Conservation (phyloP, 1,140 invertebrate species). For the Drosophila mauritiana region DNA sequence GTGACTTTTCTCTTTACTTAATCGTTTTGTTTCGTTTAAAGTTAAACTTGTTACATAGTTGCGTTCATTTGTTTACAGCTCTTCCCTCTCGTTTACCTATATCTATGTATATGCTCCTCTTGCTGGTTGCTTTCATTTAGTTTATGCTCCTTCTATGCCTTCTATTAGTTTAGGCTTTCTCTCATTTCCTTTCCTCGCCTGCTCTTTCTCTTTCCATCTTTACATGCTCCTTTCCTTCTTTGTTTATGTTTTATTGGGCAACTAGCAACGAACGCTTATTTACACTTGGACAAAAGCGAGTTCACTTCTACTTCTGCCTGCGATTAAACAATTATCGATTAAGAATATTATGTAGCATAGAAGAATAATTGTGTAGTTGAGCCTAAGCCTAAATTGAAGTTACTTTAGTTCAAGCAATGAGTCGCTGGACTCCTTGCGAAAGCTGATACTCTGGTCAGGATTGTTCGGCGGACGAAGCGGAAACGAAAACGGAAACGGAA, state of each 20-base stretch:
- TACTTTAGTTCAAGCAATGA: conserved; percentile 31
- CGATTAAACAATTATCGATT: conserved; percentile 42
- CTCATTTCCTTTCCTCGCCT: too few species aligned
- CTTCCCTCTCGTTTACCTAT: conserved; percentile 20
- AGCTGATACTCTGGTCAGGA: conserved; percentile 12
- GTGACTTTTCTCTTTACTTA: conserved; percentile 23
- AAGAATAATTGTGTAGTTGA: neutral
- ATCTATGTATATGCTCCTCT: conserved; percentile 24
- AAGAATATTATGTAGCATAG: conserved; percentile 38
- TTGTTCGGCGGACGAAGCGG: neutral
- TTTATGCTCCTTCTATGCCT: conserved; percentile 10
- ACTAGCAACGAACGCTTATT: conserved; percentile 55
- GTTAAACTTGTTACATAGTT: conserved; percentile 38
- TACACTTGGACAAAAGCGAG: conserved; percentile 44
- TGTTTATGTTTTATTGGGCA: conserved; percentile 5
- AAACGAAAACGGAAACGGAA: neutral
- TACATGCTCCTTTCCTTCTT: conserved; percentile 1
- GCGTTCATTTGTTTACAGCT: conserved; percentile 18
- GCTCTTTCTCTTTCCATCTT: neutral
- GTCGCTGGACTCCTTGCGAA: conserved; percentile 9
- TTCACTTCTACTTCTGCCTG: conserved; percentile 10
- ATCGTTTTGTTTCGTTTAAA: conserved; percentile 15
- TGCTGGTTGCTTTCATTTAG: conserved; percentile 18
- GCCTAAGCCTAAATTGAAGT: conserved; percentile 49
- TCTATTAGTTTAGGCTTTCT: neutral